A percentile compares a stretch with the other conserved stretches of the same genome.
Conservation (phyloP, 64 coral and sea anemone species). For the Pocillopora verrucosa region DNA sequence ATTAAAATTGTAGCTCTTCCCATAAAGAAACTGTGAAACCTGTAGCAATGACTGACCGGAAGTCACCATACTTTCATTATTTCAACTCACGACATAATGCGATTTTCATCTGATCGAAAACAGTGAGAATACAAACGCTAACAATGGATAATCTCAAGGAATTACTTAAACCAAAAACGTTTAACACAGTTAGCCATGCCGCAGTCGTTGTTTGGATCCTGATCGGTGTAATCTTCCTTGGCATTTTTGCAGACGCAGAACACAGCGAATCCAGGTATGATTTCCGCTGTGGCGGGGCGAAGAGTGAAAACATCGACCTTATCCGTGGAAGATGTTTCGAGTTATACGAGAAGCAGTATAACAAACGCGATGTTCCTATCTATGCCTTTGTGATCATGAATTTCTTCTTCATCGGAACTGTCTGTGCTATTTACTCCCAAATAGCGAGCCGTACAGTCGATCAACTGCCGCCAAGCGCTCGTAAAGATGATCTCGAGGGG, state of each 20-base stretch:
- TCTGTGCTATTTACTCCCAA: background rate
- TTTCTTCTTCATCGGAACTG: background rate
- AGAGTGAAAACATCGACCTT: background rate
- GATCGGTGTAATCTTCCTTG: background rate
- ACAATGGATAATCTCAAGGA: background rate
- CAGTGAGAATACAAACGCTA: too few relatives aligned
- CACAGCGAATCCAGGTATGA: background rate
- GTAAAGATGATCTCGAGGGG: background rate
- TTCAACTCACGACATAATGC: too few relatives aligned
- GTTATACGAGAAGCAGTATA: background rate
- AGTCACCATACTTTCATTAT: too few relatives aligned
- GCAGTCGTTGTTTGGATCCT: background rate
- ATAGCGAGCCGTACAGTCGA: background rate
- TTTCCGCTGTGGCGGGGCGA: background rate
- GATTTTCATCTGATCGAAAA: too few relatives aligned
- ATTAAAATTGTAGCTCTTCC: too few relatives aligned
- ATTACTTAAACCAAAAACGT: background rate
- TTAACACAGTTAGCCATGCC: background rate
- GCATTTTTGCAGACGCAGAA: background rate
- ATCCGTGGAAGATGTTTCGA: background rate
- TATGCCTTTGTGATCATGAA: background rate
- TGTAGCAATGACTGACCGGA: too few relatives aligned
- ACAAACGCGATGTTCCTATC: background rate
- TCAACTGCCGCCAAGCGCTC: background rate
- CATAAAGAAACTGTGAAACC: too few relatives aligned